Base-by-base conservation (phyloP, 2,113 vertebrate genomes). In the Sphaerodactylus townsendi region DNA sequence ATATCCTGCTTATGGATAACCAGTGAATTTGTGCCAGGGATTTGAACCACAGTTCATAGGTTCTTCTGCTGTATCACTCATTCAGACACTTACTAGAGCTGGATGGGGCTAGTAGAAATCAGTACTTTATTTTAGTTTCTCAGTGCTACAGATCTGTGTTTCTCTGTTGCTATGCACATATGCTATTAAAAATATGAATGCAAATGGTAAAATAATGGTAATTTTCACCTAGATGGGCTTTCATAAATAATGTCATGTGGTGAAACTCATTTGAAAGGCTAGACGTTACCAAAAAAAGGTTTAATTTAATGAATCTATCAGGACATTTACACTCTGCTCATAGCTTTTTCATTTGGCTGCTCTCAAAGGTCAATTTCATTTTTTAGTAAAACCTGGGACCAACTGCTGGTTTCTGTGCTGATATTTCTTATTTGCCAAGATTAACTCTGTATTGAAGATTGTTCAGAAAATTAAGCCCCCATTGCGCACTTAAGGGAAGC, bases 181-280 rank as follows among this genome's bases (percentile, higher is more conserved):
- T 59, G 19, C 86, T 46, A 65, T 28, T 88, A 87, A 74, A 71
- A 74, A 89, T 87, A 44, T 86, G 50, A 81, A 82, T 77, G 79
- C n/a, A 83, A 81, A 39, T 30, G 15, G 10, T 37, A 65, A 73
- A 76, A 48, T 64, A 90, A 87, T n/a, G 69, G 0, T 1, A 79
- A 89, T 14, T 71, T 41, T 86, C 10, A 35, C 70, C 87, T 13
- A 0, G 74, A 50, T 82, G 76, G 73, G 13, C 53, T 85, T n/a
- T 33, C 10, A 71, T 35, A 81, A 39, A 84, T 81, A 83, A 68
- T 48, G 46, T 23, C 23, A 25, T 11, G 25, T 10, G 25, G 8
- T 25, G 28, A 92, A 74, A 2, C 1, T 1, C 83, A 39, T 86
- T 85, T 68, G 84, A 84, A 86, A 74, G 13, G 9, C n/a, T 56